These are phyloP conservation scores for Tachuris rubrigastra DNA, from an alignment of 2,113 vertebrate species.

Conservation along the genomic window DNA sequence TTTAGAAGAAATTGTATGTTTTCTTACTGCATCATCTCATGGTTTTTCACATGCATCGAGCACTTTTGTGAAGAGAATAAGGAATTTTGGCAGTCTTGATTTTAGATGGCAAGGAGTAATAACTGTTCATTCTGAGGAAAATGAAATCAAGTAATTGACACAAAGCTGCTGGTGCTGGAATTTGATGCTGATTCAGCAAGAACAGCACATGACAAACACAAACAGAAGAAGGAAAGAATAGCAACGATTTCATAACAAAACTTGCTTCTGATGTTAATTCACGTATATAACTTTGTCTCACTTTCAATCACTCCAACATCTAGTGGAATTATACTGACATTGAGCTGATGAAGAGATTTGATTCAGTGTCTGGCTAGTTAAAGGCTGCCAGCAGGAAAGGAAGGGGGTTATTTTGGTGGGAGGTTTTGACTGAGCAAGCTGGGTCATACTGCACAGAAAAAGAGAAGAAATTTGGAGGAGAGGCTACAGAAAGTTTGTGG, in stretches of 20 bases:
- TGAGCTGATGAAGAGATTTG: not conserved
- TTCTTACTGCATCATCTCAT: not conserved
- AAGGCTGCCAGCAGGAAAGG: not conserved
- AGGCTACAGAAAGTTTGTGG: not conserved
- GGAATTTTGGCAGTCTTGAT: not conserved
- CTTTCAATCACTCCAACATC: not conserved
- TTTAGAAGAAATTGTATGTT: not conserved
- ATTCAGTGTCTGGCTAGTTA: not conserved
- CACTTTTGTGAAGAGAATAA: not conserved
- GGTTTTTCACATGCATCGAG: not conserved
- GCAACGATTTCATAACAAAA: not conserved
- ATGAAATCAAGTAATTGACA: not conserved
- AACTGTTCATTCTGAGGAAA: not conserved
- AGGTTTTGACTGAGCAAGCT: not conserved
- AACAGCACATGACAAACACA: not conserved
- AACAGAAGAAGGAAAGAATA: not conserved
- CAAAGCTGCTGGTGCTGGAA: not conserved
- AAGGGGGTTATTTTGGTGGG: not conserved
- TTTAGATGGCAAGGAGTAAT: not conserved
- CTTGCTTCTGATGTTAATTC: not conserved
- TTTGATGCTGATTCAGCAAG: not conserved
- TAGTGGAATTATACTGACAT: not conserved
- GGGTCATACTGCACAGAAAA: not conserved
- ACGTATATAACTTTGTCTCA: not conserved
- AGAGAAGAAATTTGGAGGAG: not conserved